Evolutionary conservation across 2,888 invertebrate genomes (phyloP), one percentile per base, ranked within the genome.

Genomic region (Lasiommata megera): DNA sequence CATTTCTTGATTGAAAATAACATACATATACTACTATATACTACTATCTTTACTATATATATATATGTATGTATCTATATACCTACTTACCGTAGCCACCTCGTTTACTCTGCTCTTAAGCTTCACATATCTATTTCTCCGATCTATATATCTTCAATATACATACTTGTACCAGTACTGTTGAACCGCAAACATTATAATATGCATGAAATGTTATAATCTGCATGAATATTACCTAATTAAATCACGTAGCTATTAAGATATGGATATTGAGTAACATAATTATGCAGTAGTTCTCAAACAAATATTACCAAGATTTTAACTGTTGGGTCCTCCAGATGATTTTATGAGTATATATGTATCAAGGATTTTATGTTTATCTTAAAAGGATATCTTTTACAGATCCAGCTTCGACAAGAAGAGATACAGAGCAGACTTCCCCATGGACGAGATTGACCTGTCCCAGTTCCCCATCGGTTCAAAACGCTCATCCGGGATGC

Each of bases 371-470:
- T 2, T 3, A 23, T 3, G 23, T 23, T 23, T 23, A 31, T 9
- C 1, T 31, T 6, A 31, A 6, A 1, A 52, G 5, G 23, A 41
- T n/a, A 16, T 23, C 41, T 37, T 11, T 51, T 47, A 40, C 67
- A 71, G 71, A 11, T 65, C 68, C 8, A 67, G 55, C 56, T 66
- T 68, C 18, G 69, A 70, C 53, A 81, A 84, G 79, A 88, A 88
- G 67, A 75, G 85, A 60, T 79, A 70, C 67, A 74, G 80, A 67
- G 79, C 81, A 7, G 88, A 88, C 71, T 84, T 78, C 75, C 87
- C 87, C 66, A 85, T 89, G 84, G 88, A 88, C 64, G 88, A 88
- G 72, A 88, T 88, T 50, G 89, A 89, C 69, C 77, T 87, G 11
- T 87, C 89, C n/a, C 77, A 79, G 51, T 83, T 88, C 71, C 88